phyloP scores from a whole-genome alignment of 2,888 invertebrate genomes.

The Trissolcus japonicus region DNA sequence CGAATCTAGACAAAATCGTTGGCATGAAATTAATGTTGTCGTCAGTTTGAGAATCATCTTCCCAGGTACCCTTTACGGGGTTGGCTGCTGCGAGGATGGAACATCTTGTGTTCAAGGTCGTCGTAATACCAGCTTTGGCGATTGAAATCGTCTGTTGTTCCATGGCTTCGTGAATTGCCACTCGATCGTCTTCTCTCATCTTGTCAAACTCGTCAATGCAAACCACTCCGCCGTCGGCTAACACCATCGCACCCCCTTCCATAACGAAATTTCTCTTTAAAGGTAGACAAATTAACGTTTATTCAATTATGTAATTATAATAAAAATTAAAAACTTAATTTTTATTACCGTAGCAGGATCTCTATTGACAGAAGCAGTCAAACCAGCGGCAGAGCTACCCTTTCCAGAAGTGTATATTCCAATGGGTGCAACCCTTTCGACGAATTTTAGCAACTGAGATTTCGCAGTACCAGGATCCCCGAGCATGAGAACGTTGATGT shows the following conservation, averaged over 20 bases:
- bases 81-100: slow-evolving; percentile 99
- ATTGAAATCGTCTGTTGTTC: slow-evolving; percentile 99
- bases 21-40: slow-evolving; percentile 99
- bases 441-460: slow-evolving; percentile 98
- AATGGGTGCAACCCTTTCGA: slow-evolving; percentile 96
- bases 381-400: slow-evolving; percentile 98
- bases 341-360: slow-evolving; percentile 89
- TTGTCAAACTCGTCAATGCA: slow-evolving; percentile 99
- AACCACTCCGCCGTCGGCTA: slow-evolving; percentile 99
- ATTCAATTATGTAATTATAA: background rate
- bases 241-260: slow-evolving; percentile 99
- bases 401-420: slow-evolving; percentile 99
- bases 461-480: slow-evolving; percentile 99
- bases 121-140: slow-evolving; percentile 99
- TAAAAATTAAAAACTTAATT: background rate
- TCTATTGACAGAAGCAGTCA: slow-evolving; percentile 97
- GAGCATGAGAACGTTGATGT: slow-evolving; percentile 96
- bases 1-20: slow-evolving; percentile 99
- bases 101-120: slow-evolving; percentile 97
- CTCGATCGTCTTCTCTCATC: slow-evolving; percentile 99
- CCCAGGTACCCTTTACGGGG: slow-evolving; percentile 99
- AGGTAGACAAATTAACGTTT: background rate
- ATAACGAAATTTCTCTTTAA: slow-evolving; percentile 93
- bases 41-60: slow-evolving; percentile 95
- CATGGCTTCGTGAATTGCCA: slow-evolving; percentile 99